Evolutionary conservation across 1,140 invertebrate genomes (phyloP).

Genomic region (Pogonomyrmex barbatus): DNA sequence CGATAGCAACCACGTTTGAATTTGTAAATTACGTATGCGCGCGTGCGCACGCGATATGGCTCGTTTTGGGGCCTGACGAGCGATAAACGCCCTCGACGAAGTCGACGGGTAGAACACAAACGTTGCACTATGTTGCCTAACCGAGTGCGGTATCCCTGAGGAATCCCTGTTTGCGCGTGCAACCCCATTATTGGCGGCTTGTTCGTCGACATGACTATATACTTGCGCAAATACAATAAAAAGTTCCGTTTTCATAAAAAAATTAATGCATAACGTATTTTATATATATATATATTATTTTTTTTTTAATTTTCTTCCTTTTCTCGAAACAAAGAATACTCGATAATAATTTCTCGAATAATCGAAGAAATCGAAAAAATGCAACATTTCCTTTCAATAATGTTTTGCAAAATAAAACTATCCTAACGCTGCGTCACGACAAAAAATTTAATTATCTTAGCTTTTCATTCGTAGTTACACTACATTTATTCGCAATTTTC

Average conservation of each 20-base stretch:
- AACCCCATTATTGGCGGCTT: conserved; percentile 26
- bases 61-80: conserved; percentile 58
- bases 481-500: conserved; percentile 12
- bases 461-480: conserved; percentile 6
- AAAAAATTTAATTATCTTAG: too few species aligned
- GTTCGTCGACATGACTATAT: conserved; percentile 16
- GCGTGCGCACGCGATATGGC: not conserved
- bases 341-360: not conserved
- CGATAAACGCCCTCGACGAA: conserved; percentile 64
- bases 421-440: not conserved
- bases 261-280: not conserved
- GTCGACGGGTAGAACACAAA: conserved; percentile 43
- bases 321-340: not conserved
- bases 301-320: too few species aligned
- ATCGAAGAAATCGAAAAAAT: not conserved
- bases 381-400: not conserved
- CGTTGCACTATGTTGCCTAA: conserved; percentile 51
- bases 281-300: not conserved
- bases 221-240: conserved; percentile 15
- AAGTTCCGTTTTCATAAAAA: not conserved
- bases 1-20: conserved; percentile 48
- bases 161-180: conserved; percentile 63
- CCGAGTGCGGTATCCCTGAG: conserved; percentile 39
- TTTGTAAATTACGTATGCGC: not conserved
- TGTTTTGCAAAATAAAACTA: not conserved